Percentiles rank a stretch among this genome's conserved stretches.
These are phyloP conservation scores for Varanus salvator DNA, from an alignment of 2,113 vertebrate species.

Conservation along the genomic window DNA sequence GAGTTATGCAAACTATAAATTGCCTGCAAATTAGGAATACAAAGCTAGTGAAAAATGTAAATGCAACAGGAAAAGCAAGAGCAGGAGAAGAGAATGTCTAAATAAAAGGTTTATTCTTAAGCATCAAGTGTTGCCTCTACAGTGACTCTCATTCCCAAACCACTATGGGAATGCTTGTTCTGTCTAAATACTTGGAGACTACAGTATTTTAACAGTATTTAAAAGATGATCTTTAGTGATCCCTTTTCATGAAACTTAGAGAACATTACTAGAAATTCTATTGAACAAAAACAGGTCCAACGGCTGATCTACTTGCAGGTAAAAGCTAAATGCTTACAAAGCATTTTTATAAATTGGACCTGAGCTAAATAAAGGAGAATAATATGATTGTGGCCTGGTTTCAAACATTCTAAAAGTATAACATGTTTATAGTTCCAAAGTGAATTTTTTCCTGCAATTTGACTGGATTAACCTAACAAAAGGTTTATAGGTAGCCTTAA, in stretches of 20 bases:
- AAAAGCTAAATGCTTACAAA: background rate
- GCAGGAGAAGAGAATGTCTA: background rate
- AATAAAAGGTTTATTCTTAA: background rate
- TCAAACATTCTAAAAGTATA: background rate
- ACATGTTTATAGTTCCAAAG: background rate
- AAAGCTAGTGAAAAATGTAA: background rate
- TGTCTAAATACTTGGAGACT: no score
- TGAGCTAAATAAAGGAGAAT: conserved; percentile 6
- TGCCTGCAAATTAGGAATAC: background rate
- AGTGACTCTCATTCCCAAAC: background rate
- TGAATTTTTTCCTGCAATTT: conserved; percentile 16
- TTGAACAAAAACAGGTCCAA: background rate
- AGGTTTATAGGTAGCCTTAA: background rate
- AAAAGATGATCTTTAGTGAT: conserved; percentile 43
- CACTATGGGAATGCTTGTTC: no score
- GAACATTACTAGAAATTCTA: conserved; percentile 1
- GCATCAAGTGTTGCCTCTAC: background rate
- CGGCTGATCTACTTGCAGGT: background rate
- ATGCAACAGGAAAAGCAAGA: no score
- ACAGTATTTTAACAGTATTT: conserved; percentile 9
- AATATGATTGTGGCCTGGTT: background rate
- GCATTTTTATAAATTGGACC: background rate
- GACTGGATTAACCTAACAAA: conserved; percentile 6
- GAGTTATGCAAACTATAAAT: background rate
- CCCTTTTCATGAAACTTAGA: background rate